Evolutionary conservation across 2,113 vertebrate species (phyloP), one percentile per base, ranked within the genome.

Genomic region (Canis aureus): DNA sequence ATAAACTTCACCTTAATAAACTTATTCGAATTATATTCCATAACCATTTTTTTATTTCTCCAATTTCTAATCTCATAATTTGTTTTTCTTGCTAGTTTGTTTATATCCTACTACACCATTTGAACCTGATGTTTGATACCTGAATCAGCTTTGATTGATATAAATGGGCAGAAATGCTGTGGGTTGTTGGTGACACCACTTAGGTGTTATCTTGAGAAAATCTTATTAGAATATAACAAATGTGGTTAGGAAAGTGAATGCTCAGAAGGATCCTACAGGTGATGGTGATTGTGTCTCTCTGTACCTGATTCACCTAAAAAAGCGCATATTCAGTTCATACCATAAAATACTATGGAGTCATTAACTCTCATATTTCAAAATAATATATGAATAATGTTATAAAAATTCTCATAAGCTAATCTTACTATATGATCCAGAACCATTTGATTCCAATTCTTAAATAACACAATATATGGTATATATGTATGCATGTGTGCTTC

Each of bases 121-220:
- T 66, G 25, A 66, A 25, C 35, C 60, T 79, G 53, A 91, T 27
- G 5, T 5, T 51, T 67, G 20, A 17, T 12, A n/a, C 38, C 25
- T 67, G 78, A n/a, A 17, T 57, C n/a, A 25, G 0, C 22, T 55
- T 73, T 85, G 38, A 29, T 23, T 53, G 11, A n/a, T 38, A 12
- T 27, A 38, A 27, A 43, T 76, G 13, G 12, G 5, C 19, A 23
- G 11, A 49, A 53, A 22, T 19, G 4, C n/a, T 20, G 4, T 51
- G 8, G 4, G 35, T 1, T 19, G 1, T 2, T 78, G 16, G 5
- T 16, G 3, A 57, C 3, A 43, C 0, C 15, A 4, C 23, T 59
- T 1, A 8, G 3, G 8, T 5, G 7, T 4, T 15, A 5, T 57
- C 23, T 67, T 8, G 6, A 23, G 67, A 57, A 81, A 27, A n/a